Base-by-base conservation (phyloP, 2,797 vertebrate species). In the Hapalemur alaotrensis region DNA sequence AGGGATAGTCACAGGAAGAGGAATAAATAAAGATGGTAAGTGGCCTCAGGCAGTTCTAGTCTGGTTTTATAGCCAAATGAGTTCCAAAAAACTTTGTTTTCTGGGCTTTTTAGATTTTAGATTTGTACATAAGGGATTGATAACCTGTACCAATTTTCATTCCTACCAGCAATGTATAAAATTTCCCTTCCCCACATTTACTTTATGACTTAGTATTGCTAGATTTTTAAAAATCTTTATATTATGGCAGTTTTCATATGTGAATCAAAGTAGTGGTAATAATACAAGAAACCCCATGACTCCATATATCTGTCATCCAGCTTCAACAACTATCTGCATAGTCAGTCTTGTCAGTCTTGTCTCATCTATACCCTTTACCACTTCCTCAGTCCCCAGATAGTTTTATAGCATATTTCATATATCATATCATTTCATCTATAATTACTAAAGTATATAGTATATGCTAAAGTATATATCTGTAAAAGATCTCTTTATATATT, bases 21-120 rank as follows among this genome's bases (percentile, higher is more conserved):
- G 67, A 76, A 72, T 92, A 70, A 78, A 78, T 90, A 57, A 70
- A 90, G n/a, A 46, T 30, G 48, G 23, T 35, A 83, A 83, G 79
- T 73, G 78, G 9, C 38, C 30, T 72, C 18, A 4, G 23, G 85
- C 84, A 93, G 15, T 72, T 90, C 65, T 75, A 73, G 28, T 63
- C 75, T 81, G 59, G 20, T 63, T 75, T 91, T 88, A 52, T 15
- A 93, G 20, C 38, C 73, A 95, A 38, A 35, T 78, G 61, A 85
- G 14, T 92, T 80, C 61, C 20, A 22, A 43, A 86, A 75, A 70
- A 38, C 25, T 67, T 76, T 75, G 48, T 63, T 75, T 91, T 73
- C 38, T 84, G 63, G 88, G 65, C 32, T 84, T 83, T 84, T 96
- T 95, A 61, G 41, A 83, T 81, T 87, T 89, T 52, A 91, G 20